A percentile compares a stretch with the other conserved stretches of the same genome.
Evolutionary conservation across 2,797 vertebrate genomes (phyloP).

Genomic region (Denticeps clupeoides): DNA sequence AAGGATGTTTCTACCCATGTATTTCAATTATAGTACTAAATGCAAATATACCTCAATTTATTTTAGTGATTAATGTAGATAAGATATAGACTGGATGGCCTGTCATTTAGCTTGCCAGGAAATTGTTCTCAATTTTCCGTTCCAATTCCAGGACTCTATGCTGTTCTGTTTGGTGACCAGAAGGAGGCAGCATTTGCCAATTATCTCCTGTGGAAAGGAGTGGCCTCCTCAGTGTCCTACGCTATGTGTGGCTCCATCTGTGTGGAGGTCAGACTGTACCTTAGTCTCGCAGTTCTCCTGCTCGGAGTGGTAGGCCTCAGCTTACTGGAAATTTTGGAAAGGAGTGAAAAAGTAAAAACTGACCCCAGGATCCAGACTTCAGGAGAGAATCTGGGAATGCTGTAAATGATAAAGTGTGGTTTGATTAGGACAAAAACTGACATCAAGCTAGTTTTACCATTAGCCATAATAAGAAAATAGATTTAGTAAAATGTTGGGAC

Average conservation of each 20-base stretch:
- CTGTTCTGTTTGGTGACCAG: conserved; percentile 47
- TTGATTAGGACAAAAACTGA: too few species aligned
- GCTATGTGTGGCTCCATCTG: neutral
- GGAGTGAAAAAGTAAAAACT: neutral
- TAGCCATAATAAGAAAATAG: too few species aligned
- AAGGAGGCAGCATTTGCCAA: conserved; percentile 66
- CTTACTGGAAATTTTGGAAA: neutral
- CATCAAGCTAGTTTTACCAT: too few species aligned
- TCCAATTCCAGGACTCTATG: neutral
- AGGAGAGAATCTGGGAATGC: neutral
- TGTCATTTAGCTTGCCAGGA: too few species aligned
- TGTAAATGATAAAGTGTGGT: neutral
- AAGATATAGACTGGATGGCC: too few species aligned
- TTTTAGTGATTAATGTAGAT: too few species aligned
- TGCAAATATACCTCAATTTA: too few species aligned
- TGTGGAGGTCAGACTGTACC: conserved; percentile 15
- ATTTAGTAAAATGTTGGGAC: too few species aligned
- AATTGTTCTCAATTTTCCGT: neutral
- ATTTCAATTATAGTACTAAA: too few species aligned
- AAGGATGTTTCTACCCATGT: too few species aligned
- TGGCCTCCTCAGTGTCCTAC: neutral
- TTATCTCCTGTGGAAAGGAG: conserved; percentile 62
- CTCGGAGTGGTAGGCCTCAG: neutral
- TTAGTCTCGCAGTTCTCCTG: neutral
- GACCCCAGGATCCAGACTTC: neutral